phyloP scores from a whole-genome alignment of 2,113 vertebrate genomes.

The Xiphophorus hellerii region DNA sequence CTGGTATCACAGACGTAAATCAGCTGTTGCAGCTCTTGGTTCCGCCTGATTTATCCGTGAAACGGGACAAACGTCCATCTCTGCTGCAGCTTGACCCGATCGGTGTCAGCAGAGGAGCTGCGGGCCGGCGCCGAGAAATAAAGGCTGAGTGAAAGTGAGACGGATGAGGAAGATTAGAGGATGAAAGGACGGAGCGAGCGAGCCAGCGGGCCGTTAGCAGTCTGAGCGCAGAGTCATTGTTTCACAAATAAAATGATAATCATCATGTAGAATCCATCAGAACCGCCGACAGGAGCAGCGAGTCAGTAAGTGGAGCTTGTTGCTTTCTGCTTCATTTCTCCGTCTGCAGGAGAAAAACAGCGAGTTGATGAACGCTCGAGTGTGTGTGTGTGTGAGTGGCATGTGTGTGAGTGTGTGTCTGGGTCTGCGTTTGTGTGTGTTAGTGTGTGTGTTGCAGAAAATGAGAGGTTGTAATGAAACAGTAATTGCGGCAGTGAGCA shows the following conservation, averaged over 20 bases:
- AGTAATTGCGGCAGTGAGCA: conserved; percentile 27
- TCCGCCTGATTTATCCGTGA: not conserved
- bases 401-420: too few species aligned
- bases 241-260: conserved; percentile 38
- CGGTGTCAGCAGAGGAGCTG: not conserved
- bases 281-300: not conserved
- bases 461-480: conserved; percentile 42
- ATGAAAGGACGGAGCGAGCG: conserved; percentile 11
- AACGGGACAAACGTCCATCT: not conserved
- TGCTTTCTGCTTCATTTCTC: conserved; percentile 50
- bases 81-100: not conserved
- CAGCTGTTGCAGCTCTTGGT: too few species aligned
- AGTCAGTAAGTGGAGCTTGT: conserved; percentile 14
- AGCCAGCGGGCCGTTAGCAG: conserved; percentile 11
- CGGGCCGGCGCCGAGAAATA: conserved; percentile 5
- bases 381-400: too few species aligned
- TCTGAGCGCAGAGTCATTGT: conserved; percentile 14
- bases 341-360: conserved; percentile 1
- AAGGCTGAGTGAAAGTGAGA: not conserved
- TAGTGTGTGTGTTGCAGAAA: not conserved
- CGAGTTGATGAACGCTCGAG: too few species aligned
- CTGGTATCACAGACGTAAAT: too few species aligned
- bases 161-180: not conserved
- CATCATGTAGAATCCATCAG: not conserved
- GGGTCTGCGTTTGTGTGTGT: too few species aligned